Conservation (phyloP, 2,888 invertebrate species). For the Machimus atricapillus region DNA sequence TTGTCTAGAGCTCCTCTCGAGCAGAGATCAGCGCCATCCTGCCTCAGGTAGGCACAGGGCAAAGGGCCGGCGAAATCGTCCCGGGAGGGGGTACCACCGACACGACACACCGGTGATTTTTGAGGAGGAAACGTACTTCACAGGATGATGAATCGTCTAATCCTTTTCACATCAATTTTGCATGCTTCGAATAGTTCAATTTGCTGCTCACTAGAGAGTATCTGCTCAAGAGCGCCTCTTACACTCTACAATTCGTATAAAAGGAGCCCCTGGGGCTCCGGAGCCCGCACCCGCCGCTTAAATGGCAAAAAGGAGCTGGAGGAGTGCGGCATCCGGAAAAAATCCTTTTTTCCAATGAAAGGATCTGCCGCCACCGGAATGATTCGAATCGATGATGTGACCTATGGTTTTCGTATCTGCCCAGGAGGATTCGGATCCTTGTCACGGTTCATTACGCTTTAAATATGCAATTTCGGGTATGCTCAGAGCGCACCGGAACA, state of each 20-base stretch:
- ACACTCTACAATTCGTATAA: not conserved
- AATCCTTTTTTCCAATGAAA: not conserved
- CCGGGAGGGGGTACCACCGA: not conserved
- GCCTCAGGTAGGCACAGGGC: not conserved
- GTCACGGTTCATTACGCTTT: slow-evolving; percentile 23
- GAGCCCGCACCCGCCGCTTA: not conserved
- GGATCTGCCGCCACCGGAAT: not conserved
- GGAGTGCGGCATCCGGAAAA: not conserved
- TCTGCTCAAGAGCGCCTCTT: not conserved
- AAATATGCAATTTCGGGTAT: slow-evolving; percentile 25
- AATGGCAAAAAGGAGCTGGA: not conserved
- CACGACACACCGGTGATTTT: not conserved
- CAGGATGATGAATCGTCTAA: slow-evolving; percentile 26
- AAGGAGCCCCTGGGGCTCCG: not conserved
- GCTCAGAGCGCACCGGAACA: not conserved
- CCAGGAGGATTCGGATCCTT: not conserved
- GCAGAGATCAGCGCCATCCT: slow-evolving; percentile 6
- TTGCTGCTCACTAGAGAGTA: slow-evolving; percentile 31
- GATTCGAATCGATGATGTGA: slow-evolving; percentile 29
- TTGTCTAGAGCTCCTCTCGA: slow-evolving; percentile 1
- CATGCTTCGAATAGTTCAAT: slow-evolving; percentile 40
- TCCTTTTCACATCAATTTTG: slow-evolving; percentile 42
- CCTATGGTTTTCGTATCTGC: slow-evolving; percentile 10
- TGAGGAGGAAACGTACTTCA: not conserved
- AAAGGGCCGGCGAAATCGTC: not conserved